Evolutionary conservation across 2,888 invertebrate species (phyloP).

Genomic region (Ennomos fuscantarius): DNA sequence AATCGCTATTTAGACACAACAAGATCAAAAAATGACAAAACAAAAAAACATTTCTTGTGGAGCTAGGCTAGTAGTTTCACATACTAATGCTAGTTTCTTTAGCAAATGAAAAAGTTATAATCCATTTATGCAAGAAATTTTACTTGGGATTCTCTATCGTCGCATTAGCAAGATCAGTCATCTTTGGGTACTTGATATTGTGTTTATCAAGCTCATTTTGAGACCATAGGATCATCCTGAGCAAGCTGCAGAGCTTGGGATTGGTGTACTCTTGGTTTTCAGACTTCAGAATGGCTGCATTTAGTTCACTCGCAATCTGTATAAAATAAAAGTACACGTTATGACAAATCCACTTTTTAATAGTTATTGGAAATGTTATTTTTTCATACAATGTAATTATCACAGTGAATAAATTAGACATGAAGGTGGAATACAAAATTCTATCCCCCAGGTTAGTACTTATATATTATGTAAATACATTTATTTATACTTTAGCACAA

Average conservation of each 20-base stretch:
- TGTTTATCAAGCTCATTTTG: constrained; percentile 97
- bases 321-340: too few relatives aligned
- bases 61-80: too few relatives aligned
- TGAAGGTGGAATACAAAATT: too few relatives aligned
- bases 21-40: too few relatives aligned
- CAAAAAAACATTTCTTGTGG: too few relatives aligned
- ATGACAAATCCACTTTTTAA: constrained; percentile 1
- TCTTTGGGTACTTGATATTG: constrained; percentile 97
- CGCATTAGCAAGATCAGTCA: constrained; percentile 95
- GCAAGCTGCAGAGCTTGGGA: constrained; percentile 95
- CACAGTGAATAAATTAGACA: too few relatives aligned
- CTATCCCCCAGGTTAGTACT: too few relatives aligned
- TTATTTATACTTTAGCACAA: too few relatives aligned
- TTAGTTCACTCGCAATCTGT: constrained; percentile 97
- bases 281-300: constrained; percentile 98
- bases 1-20: too few relatives aligned
- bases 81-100: background rate
- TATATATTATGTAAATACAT: too few relatives aligned
- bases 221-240: constrained; percentile 97
- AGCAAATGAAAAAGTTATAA: background rate
- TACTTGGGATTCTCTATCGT: constrained; percentile 91
- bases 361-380: too few relatives aligned
- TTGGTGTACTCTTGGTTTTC: constrained; percentile 96
- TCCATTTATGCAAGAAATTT: background rate
- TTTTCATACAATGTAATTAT: too few relatives aligned